phyloP scores from a whole-genome alignment of 2,113 vertebrate species.

The Malaclemys terrapin region DNA sequence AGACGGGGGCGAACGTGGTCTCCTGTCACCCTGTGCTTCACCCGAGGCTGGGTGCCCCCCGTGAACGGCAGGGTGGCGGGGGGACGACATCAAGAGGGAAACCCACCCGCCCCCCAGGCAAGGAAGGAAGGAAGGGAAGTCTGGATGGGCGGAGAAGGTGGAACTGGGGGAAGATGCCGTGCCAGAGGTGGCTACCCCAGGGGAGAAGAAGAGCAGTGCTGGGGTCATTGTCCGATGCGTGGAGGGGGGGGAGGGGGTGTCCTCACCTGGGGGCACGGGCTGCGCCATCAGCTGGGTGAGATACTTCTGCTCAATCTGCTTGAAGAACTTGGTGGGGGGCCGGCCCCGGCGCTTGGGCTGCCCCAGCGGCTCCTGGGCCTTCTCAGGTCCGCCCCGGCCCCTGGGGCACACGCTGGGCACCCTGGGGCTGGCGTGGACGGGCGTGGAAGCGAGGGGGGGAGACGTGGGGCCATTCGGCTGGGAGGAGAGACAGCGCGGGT shows the following conservation, averaged over 20 bases:
- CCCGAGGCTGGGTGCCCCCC: no score
- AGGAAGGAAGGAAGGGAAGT: no score
- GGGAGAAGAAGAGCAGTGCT: background rate
- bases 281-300: constrained; percentile 91
- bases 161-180: no score
- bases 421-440: constrained; percentile 60
- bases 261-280: constrained; percentile 91
- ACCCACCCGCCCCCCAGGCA: no score
- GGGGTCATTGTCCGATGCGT: background rate
- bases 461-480: constrained; percentile 66
- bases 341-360: constrained; percentile 90
- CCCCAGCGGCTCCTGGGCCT: constrained; percentile 66
- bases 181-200: background rate
- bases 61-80: no score
- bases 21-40: background rate
- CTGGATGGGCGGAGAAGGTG: no score
- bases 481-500: rapidly evolving
- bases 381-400: constrained; percentile 54
- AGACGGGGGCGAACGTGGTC: background rate
- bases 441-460: constrained; percentile 68
- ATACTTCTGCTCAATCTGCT: constrained; percentile 93
- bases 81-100: background rate
- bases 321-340: constrained; percentile 90
- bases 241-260: background rate
- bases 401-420: constrained; percentile 44